Percentiles rank a stretch among this genome's conserved stretches.
These are phyloP conservation scores for Auanema sp. DNA, from an alignment of 2,888 invertebrate genomes.

Conservation along the genomic window DNA sequence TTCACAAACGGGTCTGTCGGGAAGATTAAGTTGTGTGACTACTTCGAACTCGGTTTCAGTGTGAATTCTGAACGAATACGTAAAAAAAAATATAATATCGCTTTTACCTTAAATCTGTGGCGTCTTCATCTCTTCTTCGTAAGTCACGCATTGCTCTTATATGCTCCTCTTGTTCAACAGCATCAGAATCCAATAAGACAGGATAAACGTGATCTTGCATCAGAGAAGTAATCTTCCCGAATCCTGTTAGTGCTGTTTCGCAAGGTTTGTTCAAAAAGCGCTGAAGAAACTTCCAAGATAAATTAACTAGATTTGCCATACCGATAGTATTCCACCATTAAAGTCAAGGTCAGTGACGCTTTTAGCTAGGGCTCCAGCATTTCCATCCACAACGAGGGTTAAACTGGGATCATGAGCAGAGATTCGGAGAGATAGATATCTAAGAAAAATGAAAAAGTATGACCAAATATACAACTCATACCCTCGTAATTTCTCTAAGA, in stretches of 20 bases:
- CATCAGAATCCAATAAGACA: constrained; percentile 57
- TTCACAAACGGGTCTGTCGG: constrained; percentile 71
- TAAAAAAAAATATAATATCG: background rate
- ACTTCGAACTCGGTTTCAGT: constrained; percentile 62
- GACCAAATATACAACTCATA: constrained; percentile 34
- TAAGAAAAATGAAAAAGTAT: constrained; percentile 17
- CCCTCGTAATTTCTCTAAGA: constrained; percentile 69
- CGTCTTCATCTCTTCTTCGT: constrained; percentile 66
- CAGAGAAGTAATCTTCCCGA: constrained; percentile 83
- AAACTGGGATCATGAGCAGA: constrained; percentile 76
- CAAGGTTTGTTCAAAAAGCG: constrained; percentile 75
- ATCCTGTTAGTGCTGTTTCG: constrained; percentile 81
- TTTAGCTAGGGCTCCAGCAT: constrained; percentile 75
- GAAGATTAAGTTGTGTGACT: constrained; percentile 69
- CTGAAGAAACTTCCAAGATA: constrained; percentile 58
- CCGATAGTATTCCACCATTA: constrained; percentile 66
- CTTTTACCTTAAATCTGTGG: no score
- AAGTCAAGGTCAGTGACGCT: constrained; percentile 83
- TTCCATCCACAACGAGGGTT: constrained; percentile 73
- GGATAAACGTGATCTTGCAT: constrained; percentile 69
- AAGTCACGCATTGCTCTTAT: constrained; percentile 68
- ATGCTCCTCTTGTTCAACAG: constrained; percentile 64
- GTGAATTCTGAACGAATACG: constrained; percentile 25
- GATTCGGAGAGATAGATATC: constrained; percentile 65
- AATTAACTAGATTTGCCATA: no score